Evolutionary conservation across 2,113 vertebrate species (phyloP).

Genomic region (Corapipo altera): DNA sequence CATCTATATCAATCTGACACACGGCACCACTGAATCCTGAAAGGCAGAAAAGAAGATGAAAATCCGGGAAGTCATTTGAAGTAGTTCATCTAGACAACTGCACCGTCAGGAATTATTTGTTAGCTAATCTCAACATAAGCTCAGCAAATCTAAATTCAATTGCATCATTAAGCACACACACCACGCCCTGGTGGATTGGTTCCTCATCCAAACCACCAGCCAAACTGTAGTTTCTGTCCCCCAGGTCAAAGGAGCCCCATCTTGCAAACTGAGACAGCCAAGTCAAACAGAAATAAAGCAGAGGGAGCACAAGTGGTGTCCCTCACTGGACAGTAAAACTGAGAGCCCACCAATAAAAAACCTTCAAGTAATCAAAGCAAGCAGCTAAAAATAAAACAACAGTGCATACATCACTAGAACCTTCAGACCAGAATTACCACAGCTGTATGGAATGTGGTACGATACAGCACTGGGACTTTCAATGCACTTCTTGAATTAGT

Average conservation of each 20-base stretch:
- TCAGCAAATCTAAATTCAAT: not conserved
- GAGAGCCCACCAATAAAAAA: not conserved
- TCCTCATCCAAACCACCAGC: not conserved
- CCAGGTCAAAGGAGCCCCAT: not conserved
- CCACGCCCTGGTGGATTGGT: not conserved
- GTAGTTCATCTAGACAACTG: not conserved
- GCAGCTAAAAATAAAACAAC: not conserved
- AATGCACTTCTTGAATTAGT: not conserved
- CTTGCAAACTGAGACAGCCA: not conserved
- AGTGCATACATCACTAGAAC: not conserved
- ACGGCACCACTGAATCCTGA: slow-evolving; percentile 90
- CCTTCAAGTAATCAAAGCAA: not conserved
- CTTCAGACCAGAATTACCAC: not conserved
- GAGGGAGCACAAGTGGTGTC: not conserved
- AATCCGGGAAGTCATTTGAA: not conserved
- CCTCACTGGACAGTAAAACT: not conserved
- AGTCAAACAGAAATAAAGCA: not conserved
- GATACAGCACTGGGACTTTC: not conserved
- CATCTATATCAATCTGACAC: slow-evolving; percentile 93
- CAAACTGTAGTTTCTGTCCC: not conserved
- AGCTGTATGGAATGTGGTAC: not conserved
- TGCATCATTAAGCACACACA: not conserved
- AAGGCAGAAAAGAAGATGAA: not conserved
- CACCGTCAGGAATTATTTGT: not conserved
- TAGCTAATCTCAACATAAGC: not conserved